Base-by-base conservation (phyloP, 2,113 vertebrate species). In the Scophthalmus maximus region DNA sequence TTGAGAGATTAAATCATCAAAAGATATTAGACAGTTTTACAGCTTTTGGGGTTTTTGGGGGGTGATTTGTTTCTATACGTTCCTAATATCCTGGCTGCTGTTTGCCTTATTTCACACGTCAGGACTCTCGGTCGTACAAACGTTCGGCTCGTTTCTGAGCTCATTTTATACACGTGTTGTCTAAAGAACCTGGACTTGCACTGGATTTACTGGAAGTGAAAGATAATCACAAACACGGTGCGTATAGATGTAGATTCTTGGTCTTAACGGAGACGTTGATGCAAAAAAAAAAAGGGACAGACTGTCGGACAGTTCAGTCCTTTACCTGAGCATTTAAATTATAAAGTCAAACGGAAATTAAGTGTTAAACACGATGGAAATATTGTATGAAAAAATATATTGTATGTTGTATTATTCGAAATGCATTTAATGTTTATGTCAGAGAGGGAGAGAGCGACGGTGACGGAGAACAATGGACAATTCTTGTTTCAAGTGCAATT, bases 401-500 rank as follows among this genome's bases (percentile, higher is more conserved):
- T 56, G 47, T 68, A 52, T 52, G 55, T 58, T 53, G 8, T 22
- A 60, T 0, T 51, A n/a, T n/a, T n/a, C n/a, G n/a, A n/a, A n/a
- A n/a, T n/a, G n/a, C 60, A 66, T 74, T 67, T 73, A 67, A 66
- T 36, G 23, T 73, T 72, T 30, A 47, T 50, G 46, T 64, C 26
- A 36, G 52, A 71, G 26, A n/a, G 55, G 26, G 17, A 20, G 27
- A n/a, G 38, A 23, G 38, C 18, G 59, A 29, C 36, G 32, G 59
- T 12, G 44, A 60, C 64, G 22, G 52, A 29, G 44, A 17, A 15
- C n/a, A 10, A 62, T 22, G 20, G 23, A 61, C 44, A 10, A 50
- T 49, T 64, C 18, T 53, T 36, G 20, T 78, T 83, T 86, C 53
- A 89, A 89, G 79, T 87, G 88, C 88, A 89, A 87, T 92, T 85